Base-by-base conservation (phyloP, 2,888 invertebrate species). In the Taenaris catops region DNA sequence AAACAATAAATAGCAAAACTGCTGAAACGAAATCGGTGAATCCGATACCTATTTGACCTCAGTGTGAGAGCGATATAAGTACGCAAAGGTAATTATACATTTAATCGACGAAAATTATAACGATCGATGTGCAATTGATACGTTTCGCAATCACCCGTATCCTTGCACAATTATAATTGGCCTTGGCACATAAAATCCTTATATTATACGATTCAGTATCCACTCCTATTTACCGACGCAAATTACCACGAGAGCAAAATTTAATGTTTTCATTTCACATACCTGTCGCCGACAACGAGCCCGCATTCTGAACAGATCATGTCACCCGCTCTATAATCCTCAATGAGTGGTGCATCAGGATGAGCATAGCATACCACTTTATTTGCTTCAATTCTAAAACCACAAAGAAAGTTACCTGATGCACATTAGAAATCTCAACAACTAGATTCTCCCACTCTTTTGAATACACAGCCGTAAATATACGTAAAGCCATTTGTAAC, bases 301-400 rank as follows among this genome's bases (percentile, higher is more conserved):
- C 99, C 99, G 88, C 99, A 99, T 87, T 98, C 97, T 12, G 98
- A 96, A 74, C 99, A 99, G 60, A 99, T 97, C 91, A 98, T 96
- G 87, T 99, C 99, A 17, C 99, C 99, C 46, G 98, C 98, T 62
- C 99, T 91, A 75, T 99, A 98, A 78, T 99, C 99, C 79, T 99
- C 99, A 57, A 99, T 96, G 31, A 99, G 90, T 26, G 94, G 92
- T 7, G 98, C 96, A 71, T 98, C 97, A 46, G 99, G 99, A 88
- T 99, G 99, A 44, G 95, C 92, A 75, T 93, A 94, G 72, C 98
- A 98, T 65, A 94, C 94, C 56, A 96, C 93, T 80, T 92, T 94
- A 69, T 94, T 95, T 64, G 81, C 84, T 71, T 91, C 92, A 62
- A 88, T 90, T 88, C 91, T 90, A 69, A 68, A 87, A 88, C 57